These are phyloP conservation scores for Apamea epomidion DNA, from an alignment of 2,888 invertebrate genomes.

Conservation along the genomic window DNA sequence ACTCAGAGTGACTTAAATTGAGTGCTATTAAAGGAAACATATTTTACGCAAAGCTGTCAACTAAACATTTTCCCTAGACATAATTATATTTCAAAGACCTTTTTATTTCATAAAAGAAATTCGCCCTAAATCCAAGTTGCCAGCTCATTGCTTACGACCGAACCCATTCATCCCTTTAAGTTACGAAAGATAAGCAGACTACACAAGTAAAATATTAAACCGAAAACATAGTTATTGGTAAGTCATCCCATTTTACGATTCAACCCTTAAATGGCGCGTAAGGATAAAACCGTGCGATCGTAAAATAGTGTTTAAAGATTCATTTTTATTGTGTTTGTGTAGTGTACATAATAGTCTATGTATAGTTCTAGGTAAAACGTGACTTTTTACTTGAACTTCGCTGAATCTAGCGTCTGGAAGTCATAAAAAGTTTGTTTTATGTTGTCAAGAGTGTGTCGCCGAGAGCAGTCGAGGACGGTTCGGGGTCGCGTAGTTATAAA, in stretches of 20 bases:
- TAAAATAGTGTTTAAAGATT: slow-evolving; percentile 69
- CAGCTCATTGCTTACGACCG: slow-evolving; percentile 51
- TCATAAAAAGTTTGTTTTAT: slow-evolving; percentile 43
- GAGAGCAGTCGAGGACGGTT: background rate
- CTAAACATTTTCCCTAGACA: background rate
- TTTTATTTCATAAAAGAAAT: slow-evolving; percentile 30
- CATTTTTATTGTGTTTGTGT: slow-evolving; percentile 64
- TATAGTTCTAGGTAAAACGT: slow-evolving; percentile 34
- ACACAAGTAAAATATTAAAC: slow-evolving; percentile 52
- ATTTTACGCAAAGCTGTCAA: background rate
- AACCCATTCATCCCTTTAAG: slow-evolving; percentile 36
- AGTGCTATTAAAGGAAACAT: background rate
- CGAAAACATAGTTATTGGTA: slow-evolving; percentile 61
- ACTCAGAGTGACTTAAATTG: background rate
- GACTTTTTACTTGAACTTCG: slow-evolving; percentile 31
- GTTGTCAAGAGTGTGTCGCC: background rate
- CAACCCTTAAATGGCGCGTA: slow-evolving; percentile 68
- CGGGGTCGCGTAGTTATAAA: background rate
- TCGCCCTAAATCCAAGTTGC: slow-evolving; percentile 26
- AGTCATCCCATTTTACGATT: slow-evolving; percentile 69
- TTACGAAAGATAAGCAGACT: slow-evolving; percentile 43
- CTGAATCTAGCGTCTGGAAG: slow-evolving; percentile 23
- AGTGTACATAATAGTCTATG: slow-evolving; percentile 26
- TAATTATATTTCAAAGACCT: slow-evolving; percentile 29
- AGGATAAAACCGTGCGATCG: slow-evolving; percentile 66